Evolutionary conservation across 2,113 vertebrate genomes (phyloP).

Genomic region (Aepyceros melampus): DNA sequence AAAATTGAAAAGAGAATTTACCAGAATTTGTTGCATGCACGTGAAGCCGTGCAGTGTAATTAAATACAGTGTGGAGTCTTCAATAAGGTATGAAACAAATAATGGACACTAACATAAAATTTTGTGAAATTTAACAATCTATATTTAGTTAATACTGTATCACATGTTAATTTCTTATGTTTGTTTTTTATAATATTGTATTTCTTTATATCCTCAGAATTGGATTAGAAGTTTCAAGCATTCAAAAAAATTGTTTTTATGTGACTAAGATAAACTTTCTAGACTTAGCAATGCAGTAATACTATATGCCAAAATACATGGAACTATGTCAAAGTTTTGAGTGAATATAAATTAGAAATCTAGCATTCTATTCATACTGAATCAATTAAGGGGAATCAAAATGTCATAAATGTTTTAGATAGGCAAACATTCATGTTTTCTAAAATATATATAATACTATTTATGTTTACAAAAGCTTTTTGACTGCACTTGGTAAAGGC

Average conservation of each 20-base stretch:
- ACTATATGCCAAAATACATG: background rate
- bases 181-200: background rate
- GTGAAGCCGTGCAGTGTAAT: background rate
- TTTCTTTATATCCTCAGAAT: background rate
- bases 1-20: background rate
- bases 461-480: background rate
- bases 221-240: background rate
- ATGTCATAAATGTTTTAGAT: background rate
- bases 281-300: background rate
- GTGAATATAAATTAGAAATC: background rate
- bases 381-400: background rate
- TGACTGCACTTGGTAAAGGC: background rate
- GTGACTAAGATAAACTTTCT: background rate
- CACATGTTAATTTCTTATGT: background rate
- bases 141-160: background rate
- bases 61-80: background rate
- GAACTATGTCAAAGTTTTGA: background rate
- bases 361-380: background rate
- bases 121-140: background rate
- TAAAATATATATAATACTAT: background rate
- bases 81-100: background rate
- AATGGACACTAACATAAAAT: background rate
- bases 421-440: background rate
- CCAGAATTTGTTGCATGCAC: background rate
- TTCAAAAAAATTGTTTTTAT: background rate